phyloP scores from a whole-genome alignment of 2,113 vertebrate genomes.

The Oophaga pumilio region DNA sequence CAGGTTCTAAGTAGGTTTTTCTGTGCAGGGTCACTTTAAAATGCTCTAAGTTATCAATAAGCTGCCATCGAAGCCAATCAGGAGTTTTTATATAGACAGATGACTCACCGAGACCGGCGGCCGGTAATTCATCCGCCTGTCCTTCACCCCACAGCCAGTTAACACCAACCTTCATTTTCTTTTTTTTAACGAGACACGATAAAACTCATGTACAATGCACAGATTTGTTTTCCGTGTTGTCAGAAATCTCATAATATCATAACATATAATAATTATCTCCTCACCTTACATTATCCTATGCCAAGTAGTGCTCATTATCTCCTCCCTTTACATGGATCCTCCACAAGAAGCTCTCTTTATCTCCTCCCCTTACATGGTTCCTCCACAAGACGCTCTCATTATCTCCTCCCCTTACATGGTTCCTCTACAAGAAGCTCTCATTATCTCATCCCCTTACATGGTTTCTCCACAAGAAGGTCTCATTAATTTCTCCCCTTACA shows the following conservation, averaged over 20 bases:
- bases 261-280: background rate
- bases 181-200: background rate
- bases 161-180: background rate
- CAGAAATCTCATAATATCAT: background rate
- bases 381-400: background rate
- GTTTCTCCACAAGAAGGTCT: background rate
- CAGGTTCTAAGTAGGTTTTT: background rate
- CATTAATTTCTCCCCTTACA: background rate
- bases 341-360: background rate
- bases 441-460: background rate
- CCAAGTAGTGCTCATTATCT: background rate
- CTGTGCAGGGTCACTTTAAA: constrained; percentile 4
- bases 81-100: background rate
- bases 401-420: background rate
- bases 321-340: background rate
- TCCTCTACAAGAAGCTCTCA: background rate
- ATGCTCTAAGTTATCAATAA: background rate
- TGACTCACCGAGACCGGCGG: background rate
- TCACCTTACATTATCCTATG: background rate
- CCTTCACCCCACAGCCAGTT: background rate
- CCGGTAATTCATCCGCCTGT: background rate
- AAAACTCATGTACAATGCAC: background rate
- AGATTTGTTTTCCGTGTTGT: background rate
- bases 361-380: background rate
- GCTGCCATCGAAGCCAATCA: background rate